Conservation (phyloP, 2,113 vertebrate species). For the Myiozetetes cayanensis region DNA sequence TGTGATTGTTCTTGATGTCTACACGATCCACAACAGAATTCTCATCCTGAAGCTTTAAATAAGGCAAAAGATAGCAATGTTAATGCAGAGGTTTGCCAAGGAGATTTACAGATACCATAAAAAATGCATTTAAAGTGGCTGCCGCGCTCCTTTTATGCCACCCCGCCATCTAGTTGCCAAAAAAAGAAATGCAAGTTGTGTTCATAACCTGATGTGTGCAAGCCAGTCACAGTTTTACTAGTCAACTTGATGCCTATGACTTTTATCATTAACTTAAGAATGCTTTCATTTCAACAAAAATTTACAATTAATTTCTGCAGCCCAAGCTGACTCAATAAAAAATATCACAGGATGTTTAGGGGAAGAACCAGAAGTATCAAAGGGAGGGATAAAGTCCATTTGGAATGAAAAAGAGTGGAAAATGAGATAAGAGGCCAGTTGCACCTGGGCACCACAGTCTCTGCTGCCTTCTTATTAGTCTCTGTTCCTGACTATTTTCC, state of each 20-base stretch:
- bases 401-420: background rate
- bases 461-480: background rate
- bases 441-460: background rate
- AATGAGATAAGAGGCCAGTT: background rate
- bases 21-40: constrained; percentile 22
- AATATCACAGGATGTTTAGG: background rate
- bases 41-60: constrained; percentile 44
- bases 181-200: background rate
- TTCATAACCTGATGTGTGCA: rapidly evolving
- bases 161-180: background rate
- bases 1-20: constrained; percentile 53
- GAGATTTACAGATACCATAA: rapidly evolving
- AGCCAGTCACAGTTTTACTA: background rate
- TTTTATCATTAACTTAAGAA: background rate
- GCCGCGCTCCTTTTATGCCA: background rate
- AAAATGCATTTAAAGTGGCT: rapidly evolving
- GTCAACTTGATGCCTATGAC: background rate
- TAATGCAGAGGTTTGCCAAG: background rate
- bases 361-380: background rate
- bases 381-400: background rate
- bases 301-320: background rate
- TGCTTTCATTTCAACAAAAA: background rate
- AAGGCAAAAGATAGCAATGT: background rate
- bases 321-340: background rate
- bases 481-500: background rate